Evolutionary conservation across 2,113 vertebrate genomes (phyloP), one percentile per base, ranked within the genome.

Genomic region (Dendropsophus ebraccatus): DNA sequence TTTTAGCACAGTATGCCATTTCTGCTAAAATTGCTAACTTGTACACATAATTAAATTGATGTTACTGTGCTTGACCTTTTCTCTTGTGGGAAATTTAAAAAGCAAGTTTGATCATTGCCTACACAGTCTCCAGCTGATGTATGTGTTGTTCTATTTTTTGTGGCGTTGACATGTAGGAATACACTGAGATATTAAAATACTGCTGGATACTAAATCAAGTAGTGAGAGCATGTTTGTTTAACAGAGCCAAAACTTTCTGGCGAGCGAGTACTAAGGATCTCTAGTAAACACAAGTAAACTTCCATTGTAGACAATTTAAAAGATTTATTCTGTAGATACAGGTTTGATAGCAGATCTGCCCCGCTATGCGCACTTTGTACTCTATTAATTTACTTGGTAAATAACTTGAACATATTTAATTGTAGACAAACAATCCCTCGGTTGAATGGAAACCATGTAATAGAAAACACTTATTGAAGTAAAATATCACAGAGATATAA

Each of bases 111-210:
- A 74, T 83, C 50, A 73, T 28, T 45, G 50, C 70, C 69, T 74
- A 37, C 50, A 56, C n/a, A 84, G 37, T 74, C 54, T 84, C 41
- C 72, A 30, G 41, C 72, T 76, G 41, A 84, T 84, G 37, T 60
- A 84, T 84, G 72, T 76, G 82, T 84, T 75, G 82, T 62, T 76
- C 73, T 84, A 76, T 84, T 84, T 84, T 84, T 65, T 62, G 56
- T 84, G 56, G 73, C 41, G 11, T n/a, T 62, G 72, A 76, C 72
- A 50, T 84, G 69, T 41, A 84, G 47, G 52, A 76, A 84, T 62
- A 84, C 35, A 47, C 69, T 47, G 21, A 41, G 37, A 76, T 84
- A 74, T 84, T 75, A 75, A 84, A 62, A 74, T 62, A 45, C 32
- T 62, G 37, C 35, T 49, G 82, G 41, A 75, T 50, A 76, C 35